Percentiles rank a stretch among this genome's conserved stretches.
Conservation (phyloP, 2,113 vertebrate species). For the Solea senegalensis region DNA sequence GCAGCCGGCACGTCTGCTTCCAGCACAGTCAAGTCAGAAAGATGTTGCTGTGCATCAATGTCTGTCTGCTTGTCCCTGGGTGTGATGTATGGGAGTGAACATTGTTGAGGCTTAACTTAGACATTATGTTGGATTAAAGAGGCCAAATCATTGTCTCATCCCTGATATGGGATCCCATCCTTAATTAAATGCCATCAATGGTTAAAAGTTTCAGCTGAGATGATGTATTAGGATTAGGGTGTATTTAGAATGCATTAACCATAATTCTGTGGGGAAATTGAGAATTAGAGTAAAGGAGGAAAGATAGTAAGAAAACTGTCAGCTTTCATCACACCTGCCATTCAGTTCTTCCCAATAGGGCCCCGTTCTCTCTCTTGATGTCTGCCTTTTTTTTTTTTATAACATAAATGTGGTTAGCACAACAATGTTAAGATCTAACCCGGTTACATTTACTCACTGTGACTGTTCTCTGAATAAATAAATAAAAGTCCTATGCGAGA, state of each 20-base stretch:
- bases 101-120: constrained; percentile 40
- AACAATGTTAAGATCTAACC: background rate
- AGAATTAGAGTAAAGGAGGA: constrained; percentile 9
- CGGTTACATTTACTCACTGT: constrained; percentile 4
- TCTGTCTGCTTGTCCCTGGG: constrained; percentile 47
- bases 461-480: constrained; percentile 22
- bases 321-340: constrained; percentile 34
- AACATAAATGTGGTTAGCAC: background rate
- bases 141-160: constrained; percentile 60
- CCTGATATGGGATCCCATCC: constrained; percentile 37
- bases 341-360: constrained; percentile 19
- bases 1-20: constrained; percentile 38
- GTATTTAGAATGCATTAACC: constrained; percentile 43
- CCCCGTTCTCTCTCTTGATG: background rate
- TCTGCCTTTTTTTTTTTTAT: constrained; percentile 13
- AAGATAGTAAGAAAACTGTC: background rate
- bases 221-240: constrained; percentile 36
- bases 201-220: constrained; percentile 53
- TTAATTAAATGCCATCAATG: constrained; percentile 67
- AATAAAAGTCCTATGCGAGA: background rate
- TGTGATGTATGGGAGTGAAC: constrained; percentile 63
- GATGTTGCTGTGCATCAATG: constrained; percentile 44
- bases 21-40: constrained; percentile 63
- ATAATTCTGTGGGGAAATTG: constrained; percentile 19
- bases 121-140: constrained; percentile 63